Conservation (phyloP, 2,888 invertebrate species). For the Ceratothoa steindachneri region DNA sequence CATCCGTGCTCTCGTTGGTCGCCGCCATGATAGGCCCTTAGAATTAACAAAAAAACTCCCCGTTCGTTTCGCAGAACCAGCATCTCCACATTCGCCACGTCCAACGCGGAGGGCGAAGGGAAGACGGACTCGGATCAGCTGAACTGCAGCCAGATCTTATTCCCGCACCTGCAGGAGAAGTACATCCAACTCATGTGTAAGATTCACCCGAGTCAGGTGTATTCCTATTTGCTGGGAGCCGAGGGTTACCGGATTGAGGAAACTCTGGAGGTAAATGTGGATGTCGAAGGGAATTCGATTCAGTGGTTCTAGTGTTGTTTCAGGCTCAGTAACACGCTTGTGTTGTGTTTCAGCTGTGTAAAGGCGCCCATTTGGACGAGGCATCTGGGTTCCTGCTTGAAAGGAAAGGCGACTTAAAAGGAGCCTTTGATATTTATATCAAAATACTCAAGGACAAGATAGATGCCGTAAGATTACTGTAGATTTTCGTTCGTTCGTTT, state of each 20-base stretch:
- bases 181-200: constrained; percentile 64
- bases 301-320: not conserved
- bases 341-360: constrained; percentile 58
- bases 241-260: constrained; percentile 63
- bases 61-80: no score
- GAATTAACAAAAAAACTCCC: no score
- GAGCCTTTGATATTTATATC: constrained; percentile 61
- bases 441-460: constrained; percentile 49
- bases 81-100: no score
- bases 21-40: no score
- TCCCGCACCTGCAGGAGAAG: constrained; percentile 55
- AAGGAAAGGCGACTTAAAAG: constrained; percentile 67
- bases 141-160: constrained; percentile 20
- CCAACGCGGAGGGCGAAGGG: not conserved
- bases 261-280: constrained; percentile 57
- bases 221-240: constrained; percentile 56
- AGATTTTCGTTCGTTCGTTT: no score
- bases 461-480: constrained; percentile 37
- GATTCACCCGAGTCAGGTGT: constrained; percentile 58
- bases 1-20: no score
- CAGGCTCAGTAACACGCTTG: not conserved
- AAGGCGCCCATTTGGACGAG: constrained; percentile 61
- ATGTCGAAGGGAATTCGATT: not conserved
- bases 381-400: constrained; percentile 71
- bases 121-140: not conserved